phyloP scores from a whole-genome alignment of 2,797 vertebrate genomes.

The Propithecus perrieri region DNA sequence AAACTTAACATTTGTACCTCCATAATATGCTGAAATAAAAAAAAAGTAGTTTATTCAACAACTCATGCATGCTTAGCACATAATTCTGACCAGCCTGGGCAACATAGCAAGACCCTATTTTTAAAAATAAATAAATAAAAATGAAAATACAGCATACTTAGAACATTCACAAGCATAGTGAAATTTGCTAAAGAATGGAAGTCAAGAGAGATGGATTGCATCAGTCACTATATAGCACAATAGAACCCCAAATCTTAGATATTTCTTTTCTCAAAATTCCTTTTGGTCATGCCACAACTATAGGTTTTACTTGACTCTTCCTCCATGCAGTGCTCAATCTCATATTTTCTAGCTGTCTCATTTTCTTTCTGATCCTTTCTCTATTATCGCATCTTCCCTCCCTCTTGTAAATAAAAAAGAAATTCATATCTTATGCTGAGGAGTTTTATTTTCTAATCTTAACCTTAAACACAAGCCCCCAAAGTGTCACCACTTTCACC shows the following conservation, averaged over 20 bases:
- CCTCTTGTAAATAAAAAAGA: background rate
- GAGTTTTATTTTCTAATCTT: background rate
- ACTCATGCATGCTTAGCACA: background rate
- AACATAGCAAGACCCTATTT: background rate
- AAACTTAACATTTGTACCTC: no score
- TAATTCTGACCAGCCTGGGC: background rate
- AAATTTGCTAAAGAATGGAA: background rate
- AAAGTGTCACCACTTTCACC: background rate
- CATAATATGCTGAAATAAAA: no score
- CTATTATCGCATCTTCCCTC: background rate
- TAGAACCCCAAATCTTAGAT: background rate
- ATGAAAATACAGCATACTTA: background rate
- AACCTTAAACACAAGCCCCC: background rate
- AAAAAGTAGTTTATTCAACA: background rate
- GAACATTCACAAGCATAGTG: background rate
- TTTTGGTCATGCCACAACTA: background rate
- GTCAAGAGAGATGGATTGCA: background rate
- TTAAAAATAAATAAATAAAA: background rate
- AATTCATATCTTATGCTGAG: background rate
- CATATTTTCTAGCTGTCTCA: background rate
- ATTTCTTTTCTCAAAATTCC: background rate
- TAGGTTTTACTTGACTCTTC: background rate
- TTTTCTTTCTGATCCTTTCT: background rate
- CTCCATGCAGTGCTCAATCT: background rate
- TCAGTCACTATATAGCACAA: background rate